Percentiles rank a stretch among this genome's conserved stretches.
phyloP scores from a whole-genome alignment of 2,797 vertebrate genomes.

The Psittacula echo region DNA sequence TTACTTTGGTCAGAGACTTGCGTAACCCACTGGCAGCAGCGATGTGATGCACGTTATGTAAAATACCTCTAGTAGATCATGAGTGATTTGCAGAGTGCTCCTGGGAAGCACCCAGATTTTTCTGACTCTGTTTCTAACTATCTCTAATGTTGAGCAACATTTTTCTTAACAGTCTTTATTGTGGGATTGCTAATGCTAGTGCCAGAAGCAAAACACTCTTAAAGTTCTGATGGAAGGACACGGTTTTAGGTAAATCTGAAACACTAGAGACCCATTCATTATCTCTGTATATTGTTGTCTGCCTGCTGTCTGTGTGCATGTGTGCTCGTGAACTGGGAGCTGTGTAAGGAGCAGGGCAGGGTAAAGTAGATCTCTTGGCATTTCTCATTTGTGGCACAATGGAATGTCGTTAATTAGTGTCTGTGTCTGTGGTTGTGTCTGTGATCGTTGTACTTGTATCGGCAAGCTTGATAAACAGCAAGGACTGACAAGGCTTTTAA shows the following conservation, averaged over 20 bases:
- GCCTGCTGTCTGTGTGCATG: slow-evolving; percentile 74
- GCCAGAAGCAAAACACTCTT: slow-evolving; percentile 75
- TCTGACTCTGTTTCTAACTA: slow-evolving; percentile 39
- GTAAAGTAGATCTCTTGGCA: slow-evolving; percentile 17
- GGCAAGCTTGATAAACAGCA: slow-evolving; percentile 41
- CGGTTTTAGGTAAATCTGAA: slow-evolving; percentile 75
- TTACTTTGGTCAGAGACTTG: not conserved
- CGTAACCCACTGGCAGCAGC: not conserved
- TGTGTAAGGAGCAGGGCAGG: slow-evolving; percentile 37
- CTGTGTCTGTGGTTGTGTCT: slow-evolving; percentile 67
- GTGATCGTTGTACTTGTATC: slow-evolving; percentile 57
- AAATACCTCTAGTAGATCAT: not conserved
- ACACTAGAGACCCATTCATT: slow-evolving; percentile 71
- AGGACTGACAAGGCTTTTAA: slow-evolving; percentile 10
- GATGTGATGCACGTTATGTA: not conserved
- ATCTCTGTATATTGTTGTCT: slow-evolving; percentile 65
- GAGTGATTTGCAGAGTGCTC: slow-evolving; percentile 36
- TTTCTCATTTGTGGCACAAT: slow-evolving; percentile 65
- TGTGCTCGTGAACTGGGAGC: slow-evolving; percentile 63
- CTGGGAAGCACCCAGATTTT: slow-evolving; percentile 55
- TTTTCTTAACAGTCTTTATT: slow-evolving; percentile 76
- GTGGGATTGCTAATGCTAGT: slow-evolving; percentile 75
- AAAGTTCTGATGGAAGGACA: slow-evolving; percentile 75
- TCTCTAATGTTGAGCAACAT: slow-evolving; percentile 76
- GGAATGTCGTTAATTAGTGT: slow-evolving; percentile 69